These are phyloP conservation scores for Hydrophis major DNA, from an alignment of 2,797 vertebrate species.

Conservation along the genomic window DNA sequence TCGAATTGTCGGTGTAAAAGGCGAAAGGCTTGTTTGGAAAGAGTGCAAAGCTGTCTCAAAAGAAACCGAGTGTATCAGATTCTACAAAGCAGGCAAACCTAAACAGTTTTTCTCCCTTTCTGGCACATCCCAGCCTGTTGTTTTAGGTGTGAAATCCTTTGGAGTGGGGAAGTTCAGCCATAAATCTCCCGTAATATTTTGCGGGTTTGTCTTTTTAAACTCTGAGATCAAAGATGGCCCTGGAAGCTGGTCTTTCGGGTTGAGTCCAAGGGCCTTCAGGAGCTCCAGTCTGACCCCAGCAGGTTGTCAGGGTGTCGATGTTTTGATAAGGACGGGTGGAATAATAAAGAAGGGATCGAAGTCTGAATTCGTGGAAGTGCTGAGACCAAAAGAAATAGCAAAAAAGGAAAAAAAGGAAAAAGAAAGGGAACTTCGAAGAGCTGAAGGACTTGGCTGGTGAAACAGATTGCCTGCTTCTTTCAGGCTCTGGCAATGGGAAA, in stretches of 20 bases:
- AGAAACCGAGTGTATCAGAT: constrained; percentile 61
- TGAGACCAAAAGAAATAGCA: constrained; percentile 50
- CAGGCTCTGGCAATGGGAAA: constrained; percentile 36
- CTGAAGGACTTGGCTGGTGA: constrained; percentile 56
- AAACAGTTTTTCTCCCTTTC: constrained; percentile 67
- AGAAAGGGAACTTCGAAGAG: constrained; percentile 44
- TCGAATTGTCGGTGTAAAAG: constrained; percentile 47
- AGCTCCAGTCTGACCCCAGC: constrained; percentile 70
- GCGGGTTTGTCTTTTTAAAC: constrained; percentile 62
- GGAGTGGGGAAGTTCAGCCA: constrained; percentile 65
- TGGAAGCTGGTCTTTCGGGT: constrained; percentile 61
- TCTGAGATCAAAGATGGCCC: constrained; percentile 72
- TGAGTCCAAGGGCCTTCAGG: constrained; percentile 63
- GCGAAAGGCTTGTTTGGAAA: constrained; percentile 59
- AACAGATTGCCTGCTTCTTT: constrained; percentile 58
- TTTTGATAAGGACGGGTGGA: constrained; percentile 69
- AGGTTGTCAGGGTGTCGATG: constrained; percentile 67
- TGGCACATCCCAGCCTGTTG: constrained; percentile 68
- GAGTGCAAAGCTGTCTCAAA: constrained; percentile 42
- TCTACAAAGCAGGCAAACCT: constrained; percentile 71
- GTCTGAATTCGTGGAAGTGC: constrained; percentile 65
- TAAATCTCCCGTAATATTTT: constrained; percentile 71
- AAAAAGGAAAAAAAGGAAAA: neutral
- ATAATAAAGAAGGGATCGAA: constrained; percentile 61
- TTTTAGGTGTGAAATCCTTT: constrained; percentile 76